phyloP scores from a whole-genome alignment of 2,113 vertebrate species.

The Dasypus novemcinctus region DNA sequence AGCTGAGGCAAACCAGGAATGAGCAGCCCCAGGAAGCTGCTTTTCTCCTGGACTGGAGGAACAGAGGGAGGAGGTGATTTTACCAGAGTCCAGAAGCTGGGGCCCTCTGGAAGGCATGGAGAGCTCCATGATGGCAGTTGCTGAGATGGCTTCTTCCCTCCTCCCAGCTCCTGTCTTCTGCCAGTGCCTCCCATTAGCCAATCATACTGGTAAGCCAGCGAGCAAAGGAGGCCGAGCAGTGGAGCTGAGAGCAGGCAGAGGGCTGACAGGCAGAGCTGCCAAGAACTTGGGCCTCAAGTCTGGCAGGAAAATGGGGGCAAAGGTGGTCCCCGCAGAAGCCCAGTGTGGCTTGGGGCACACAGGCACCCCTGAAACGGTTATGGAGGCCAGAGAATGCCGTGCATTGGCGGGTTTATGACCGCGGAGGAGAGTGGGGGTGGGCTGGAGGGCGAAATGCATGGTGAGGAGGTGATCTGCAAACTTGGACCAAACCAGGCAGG shows the following conservation, averaged over 20 bases:
- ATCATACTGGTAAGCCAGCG: background rate
- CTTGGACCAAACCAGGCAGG: background rate
- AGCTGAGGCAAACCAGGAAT: background rate
- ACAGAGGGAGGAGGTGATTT: background rate
- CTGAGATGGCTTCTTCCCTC: background rate
- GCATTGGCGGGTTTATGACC: background rate
- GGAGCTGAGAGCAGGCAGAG: background rate
- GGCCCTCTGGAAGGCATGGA: background rate
- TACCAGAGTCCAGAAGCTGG: background rate
- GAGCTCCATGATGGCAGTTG: background rate
- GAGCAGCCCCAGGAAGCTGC: background rate
- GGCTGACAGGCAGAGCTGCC: background rate
- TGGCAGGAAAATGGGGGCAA: background rate
- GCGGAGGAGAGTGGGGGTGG: no score
- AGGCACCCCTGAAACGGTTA: background rate
- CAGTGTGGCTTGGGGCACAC: background rate
- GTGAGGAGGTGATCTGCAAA: background rate
- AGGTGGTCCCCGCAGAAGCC: background rate
- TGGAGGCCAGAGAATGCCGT: background rate
- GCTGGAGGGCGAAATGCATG: background rate
- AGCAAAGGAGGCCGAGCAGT: background rate
- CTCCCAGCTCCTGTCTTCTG: background rate
- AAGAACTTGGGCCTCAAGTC: background rate
- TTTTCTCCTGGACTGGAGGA: background rate
- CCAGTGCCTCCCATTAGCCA: background rate